Conservation (phyloP, 2,888 invertebrate genomes). For the Drosophila neutralis region DNA sequence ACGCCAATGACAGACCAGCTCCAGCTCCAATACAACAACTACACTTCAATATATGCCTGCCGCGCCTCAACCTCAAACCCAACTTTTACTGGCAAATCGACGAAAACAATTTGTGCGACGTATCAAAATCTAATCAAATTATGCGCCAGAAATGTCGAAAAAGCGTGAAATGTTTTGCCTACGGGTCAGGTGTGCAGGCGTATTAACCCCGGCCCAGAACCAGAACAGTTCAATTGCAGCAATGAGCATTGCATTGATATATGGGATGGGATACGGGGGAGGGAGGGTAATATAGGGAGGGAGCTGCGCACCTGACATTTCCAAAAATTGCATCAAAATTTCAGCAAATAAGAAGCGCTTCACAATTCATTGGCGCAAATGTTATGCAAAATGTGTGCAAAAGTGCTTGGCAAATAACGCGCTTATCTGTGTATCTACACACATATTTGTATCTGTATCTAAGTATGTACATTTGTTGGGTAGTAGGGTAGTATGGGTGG, state of each 20-base stretch:
- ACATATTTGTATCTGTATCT: conserved; percentile 24
- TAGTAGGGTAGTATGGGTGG: conserved; percentile 13
- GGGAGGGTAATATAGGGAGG: background rate
- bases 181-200: conserved; percentile 44
- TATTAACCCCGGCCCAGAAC: conserved; percentile 52
- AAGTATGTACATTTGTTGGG: conserved; percentile 8
- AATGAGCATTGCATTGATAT: conserved; percentile 5
- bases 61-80: conserved; percentile 2
- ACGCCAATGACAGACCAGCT: conserved; percentile 42
- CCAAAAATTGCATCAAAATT: conserved; percentile 69
- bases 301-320: conserved; percentile 22
- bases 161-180: conserved; percentile 74
- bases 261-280: conserved; percentile 9
- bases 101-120: conserved; percentile 70
- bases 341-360: conserved; percentile 69
- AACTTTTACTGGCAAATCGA: conserved; percentile 36
- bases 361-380: conserved; percentile 72
- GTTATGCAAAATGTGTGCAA: conserved; percentile 75
- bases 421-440: conserved; percentile 29
- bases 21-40: background rate
- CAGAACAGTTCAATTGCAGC: conserved; percentile 8
- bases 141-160: conserved; percentile 77
- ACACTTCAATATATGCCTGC: conserved; percentile 5
- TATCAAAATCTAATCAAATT: conserved; percentile 77
- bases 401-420: conserved; percentile 74